Percentiles rank a stretch among this genome's conserved stretches.
Evolutionary conservation across 2,888 invertebrate genomes (phyloP).

Genomic region (Theretra japonica): DNA sequence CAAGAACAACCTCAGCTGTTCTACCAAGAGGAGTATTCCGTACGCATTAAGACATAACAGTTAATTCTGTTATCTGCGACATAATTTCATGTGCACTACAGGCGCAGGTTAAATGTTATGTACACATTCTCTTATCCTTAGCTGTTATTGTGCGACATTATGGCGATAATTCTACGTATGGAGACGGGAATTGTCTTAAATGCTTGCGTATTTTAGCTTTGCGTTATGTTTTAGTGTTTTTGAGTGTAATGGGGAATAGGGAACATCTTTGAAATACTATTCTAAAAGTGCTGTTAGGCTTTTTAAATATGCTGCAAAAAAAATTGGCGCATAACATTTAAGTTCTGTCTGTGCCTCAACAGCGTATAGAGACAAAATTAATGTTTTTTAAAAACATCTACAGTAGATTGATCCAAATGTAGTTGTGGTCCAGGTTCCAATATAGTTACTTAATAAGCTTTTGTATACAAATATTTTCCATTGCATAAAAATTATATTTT

Average conservation of each 20-base stretch:
- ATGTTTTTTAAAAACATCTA: neutral
- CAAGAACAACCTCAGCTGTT: neutral
- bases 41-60: constrained; percentile 18
- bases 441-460: neutral
- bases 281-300: no score
- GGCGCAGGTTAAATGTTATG: constrained; percentile 25
- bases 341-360: no score
- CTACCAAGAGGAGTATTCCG: neutral
- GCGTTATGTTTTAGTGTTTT: neutral
- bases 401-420: neutral
- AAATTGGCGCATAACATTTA: no score
- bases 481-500: neutral
- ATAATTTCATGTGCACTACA: constrained; percentile 22
- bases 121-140: constrained; percentile 18
- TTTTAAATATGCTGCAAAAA: no score
- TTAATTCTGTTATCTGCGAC: constrained; percentile 20
- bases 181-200: constrained; percentile 20
- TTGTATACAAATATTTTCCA: neutral
- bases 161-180: constrained; percentile 9
- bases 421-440: no score
- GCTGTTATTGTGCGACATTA: constrained; percentile 22
- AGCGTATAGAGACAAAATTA: no score
- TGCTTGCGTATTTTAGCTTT: neutral
- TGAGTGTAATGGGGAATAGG: no score
- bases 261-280: no score